Base-by-base conservation (phyloP, 2,797 vertebrate species). In the Pipistrellus kuhlii region DNA sequence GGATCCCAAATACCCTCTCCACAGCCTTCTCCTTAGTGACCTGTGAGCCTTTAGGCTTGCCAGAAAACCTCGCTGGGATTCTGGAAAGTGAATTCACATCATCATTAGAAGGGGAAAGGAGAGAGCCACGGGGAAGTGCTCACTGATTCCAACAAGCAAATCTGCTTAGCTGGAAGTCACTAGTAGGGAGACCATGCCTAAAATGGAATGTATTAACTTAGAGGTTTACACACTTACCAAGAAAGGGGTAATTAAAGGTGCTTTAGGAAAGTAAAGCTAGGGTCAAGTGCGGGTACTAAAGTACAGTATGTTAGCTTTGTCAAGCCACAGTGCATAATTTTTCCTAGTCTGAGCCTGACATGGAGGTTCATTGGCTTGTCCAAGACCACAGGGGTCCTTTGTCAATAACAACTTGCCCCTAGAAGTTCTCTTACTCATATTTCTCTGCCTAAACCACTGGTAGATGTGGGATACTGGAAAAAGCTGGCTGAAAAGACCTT, bases 61-160 rank as follows among this genome's bases (percentile, higher is more conserved):
- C 89, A 66, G 59, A 53, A 91, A 94, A 68, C 3, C 66, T 88
- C 82, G 51, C 53, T 80, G 69, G 15, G 73, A 81, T 92, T 90
- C 71, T 91, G 32, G 5, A 88, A 88, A 77, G 27, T 48, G 72
- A 44, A 81, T 90, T 90, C 35, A 62, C 38, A 62, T 69, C 27
- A 23, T 23, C 81, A 77, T 72, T 57, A 46, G 66, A 75, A 66
- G 46, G n/a, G 21, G 21, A 55, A 72, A 66, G 35, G 14, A 53
- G 25, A 14, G 6, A 27, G 25, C 13, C 13, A 25, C 18, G 10
- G 12, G 20, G 32, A 38, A 76, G 62, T 21, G 9, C 2, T 46
- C 72, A 64, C 13, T 53, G 73, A 57, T 53, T 62, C 32, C 66
- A 46, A 73, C 10, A 35, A n/a, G 57, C 72, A 72, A 76, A 62